Evolutionary conservation across 1,140 invertebrate genomes (phyloP).

Genomic region (Physella acuta): DNA sequence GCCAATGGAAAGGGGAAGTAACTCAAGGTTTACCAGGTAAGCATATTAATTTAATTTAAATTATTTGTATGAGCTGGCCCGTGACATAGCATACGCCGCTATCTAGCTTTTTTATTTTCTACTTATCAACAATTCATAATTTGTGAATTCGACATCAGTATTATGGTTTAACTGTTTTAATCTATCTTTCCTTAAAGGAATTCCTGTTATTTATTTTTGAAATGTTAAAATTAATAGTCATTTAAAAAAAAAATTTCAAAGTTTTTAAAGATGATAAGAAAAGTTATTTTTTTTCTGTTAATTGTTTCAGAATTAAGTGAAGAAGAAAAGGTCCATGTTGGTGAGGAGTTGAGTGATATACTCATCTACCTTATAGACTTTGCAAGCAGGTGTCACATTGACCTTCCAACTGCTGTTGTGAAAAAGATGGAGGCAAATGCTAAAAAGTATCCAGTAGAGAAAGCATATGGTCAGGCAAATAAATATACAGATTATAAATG

Average conservation of each 20-base stretch:
- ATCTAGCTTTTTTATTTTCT: too few species aligned
- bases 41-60: too few species aligned
- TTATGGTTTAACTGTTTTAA: too few species aligned
- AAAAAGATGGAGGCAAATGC: slow-evolving; percentile 59
- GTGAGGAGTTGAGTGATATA: slow-evolving; percentile 62
- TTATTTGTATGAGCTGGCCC: too few species aligned
- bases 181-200: too few species aligned
- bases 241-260: not conserved
- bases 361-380: slow-evolving; percentile 60
- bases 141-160: too few species aligned
- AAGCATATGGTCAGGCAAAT: slow-evolving; percentile 53
- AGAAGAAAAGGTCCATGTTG: slow-evolving; percentile 57
- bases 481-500: slow-evolving; percentile 56
- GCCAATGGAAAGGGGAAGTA: slow-evolving; percentile 15
- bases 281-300: not conserved
- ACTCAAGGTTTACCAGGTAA: slow-evolving; percentile 10
- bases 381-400: slow-evolving; percentile 60
- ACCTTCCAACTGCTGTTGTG: slow-evolving; percentile 57
- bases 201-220: too few species aligned
- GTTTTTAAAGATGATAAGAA: not conserved
- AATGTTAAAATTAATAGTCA: not conserved
- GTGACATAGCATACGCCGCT: too few species aligned
- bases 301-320: slow-evolving; percentile 56
- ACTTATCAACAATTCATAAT: too few species aligned
- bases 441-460: slow-evolving; percentile 58